These are phyloP conservation scores for Xenus cinereus DNA, from an alignment of 2,113 vertebrate genomes.

Conservation along the genomic window DNA sequence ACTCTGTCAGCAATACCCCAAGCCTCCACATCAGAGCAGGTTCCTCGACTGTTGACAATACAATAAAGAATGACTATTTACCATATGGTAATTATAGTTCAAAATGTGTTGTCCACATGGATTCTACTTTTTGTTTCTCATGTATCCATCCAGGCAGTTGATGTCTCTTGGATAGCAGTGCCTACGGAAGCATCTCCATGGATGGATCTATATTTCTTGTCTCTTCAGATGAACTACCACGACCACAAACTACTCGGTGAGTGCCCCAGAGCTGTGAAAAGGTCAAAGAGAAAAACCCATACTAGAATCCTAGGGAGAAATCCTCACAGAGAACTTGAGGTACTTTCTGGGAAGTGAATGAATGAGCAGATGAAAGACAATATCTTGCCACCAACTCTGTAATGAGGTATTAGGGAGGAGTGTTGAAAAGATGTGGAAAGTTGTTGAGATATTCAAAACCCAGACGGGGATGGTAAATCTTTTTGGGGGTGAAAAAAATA, in stretches of 20 bases:
- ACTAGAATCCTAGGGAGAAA: background rate
- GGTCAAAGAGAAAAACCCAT: slow-evolving; percentile 8
- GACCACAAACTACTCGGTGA: background rate
- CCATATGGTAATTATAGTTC: slow-evolving; percentile 46
- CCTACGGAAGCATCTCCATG: background rate
- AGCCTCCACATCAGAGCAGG: slow-evolving; percentile 47
- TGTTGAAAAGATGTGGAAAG: slow-evolving; percentile 19
- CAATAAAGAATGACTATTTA: slow-evolving; percentile 52
- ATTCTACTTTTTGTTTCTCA: slow-evolving; percentile 10
- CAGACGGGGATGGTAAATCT: background rate
- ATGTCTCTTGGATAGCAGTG: background rate
- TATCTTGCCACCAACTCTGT: slow-evolving; percentile 17
- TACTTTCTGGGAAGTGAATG: background rate
- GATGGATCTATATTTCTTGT: background rate
- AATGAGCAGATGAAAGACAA: slow-evolving; percentile 49
- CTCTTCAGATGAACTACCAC: background rate
- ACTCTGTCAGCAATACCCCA: slow-evolving; percentile 35
- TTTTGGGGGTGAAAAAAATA: background rate
- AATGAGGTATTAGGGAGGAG: slow-evolving; percentile 41
- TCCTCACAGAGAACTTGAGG: background rate
- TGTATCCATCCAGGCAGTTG: background rate
- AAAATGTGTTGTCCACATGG: slow-evolving; percentile 55
- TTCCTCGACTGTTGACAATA: slow-evolving; percentile 46
- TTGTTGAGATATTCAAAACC: slow-evolving; percentile 37
- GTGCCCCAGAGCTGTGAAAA: background rate